Evolutionary conservation across 2,888 invertebrate genomes (phyloP).

Genomic region (Pseudococcus viburni): DNA sequence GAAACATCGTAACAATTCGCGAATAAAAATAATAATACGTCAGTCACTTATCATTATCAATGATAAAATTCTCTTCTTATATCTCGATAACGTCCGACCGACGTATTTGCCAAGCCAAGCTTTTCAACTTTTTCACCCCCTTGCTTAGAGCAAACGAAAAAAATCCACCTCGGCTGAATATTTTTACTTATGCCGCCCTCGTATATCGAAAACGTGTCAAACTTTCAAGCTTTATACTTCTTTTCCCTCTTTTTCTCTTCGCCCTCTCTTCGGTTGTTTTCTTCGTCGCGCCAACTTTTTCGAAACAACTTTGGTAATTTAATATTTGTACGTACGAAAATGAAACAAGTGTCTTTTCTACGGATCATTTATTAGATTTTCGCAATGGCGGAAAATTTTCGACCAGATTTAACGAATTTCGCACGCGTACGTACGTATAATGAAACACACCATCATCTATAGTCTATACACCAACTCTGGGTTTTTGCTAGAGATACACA

Average conservation of each 20-base stretch:
- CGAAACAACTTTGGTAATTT: constrained; percentile 27
- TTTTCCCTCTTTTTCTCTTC: neutral
- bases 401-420: constrained; percentile 22
- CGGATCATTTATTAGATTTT: constrained; percentile 13
- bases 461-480: neutral
- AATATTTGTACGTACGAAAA: constrained; percentile 23
- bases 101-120: neutral
- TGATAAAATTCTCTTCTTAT: constrained; percentile 19
- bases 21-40: constrained; percentile 49
- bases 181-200: neutral
- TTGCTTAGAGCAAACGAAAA: neutral
- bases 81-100: constrained; percentile 43
- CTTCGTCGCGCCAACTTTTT: neutral
- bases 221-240: neutral
- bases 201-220: constrained; percentile 26
- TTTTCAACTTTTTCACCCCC: neutral
- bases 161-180: neutral
- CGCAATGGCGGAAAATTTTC: neutral
- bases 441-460: neutral
- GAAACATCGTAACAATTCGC: constrained; percentile 17
- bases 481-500: neutral
- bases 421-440: constrained; percentile 9
- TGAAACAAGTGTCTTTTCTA: constrained; percentile 34
- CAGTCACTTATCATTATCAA: constrained; percentile 26
- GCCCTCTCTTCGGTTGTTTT: neutral